phyloP scores from a whole-genome alignment of 2,113 vertebrate genomes.

The Hemiscyllium ocellatum region DNA sequence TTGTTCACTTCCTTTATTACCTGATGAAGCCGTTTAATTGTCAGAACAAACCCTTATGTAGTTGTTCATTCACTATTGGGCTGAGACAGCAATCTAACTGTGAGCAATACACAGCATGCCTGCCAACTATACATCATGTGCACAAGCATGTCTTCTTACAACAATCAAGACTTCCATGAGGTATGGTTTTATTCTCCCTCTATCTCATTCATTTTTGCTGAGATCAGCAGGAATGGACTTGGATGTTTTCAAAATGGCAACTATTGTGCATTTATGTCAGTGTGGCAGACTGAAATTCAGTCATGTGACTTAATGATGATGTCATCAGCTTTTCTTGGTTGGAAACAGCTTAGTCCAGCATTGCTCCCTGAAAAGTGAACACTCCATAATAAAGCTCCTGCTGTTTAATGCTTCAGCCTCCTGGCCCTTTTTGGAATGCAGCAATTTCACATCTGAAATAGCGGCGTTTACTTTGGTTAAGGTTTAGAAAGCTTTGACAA shows the following conservation, averaged over 20 bases:
- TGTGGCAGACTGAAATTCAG: no score
- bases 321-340: no score
- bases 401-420: no score
- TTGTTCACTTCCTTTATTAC: neutral
- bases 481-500: neutral
- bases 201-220: neutral
- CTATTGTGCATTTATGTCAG: no score
- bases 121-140: neutral
- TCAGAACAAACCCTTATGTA: no score
- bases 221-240: neutral
- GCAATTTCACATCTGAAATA: neutral
- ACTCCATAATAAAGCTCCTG: no score
- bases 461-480: neutral
- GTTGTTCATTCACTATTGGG: neutral
- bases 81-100: neutral
- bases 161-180: neutral
- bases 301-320: no score
- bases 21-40: neutral
- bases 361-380: no score
- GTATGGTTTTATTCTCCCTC: neutral
- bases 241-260: neutral
- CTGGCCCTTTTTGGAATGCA: no score
- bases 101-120: neutral
- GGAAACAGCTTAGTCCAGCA: no score
- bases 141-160: neutral